Base-by-base conservation (phyloP, 2,797 vertebrate genomes). In the Acanthiza pusilla region DNA sequence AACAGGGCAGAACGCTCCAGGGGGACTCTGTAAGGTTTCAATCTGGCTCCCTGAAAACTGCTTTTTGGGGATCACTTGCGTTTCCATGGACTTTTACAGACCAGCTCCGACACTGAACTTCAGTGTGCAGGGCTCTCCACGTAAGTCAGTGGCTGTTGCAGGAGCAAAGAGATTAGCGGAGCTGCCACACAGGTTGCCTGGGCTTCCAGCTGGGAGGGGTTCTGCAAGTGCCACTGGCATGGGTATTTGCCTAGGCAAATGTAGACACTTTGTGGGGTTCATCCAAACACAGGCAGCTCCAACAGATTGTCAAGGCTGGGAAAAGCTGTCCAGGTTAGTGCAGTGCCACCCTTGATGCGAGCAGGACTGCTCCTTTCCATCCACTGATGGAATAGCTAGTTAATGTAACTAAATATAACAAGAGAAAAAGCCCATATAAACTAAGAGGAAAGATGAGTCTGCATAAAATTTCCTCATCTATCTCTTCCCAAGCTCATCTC, bases 1-100 rank as follows among this genome's bases (percentile, higher is more conserved):
- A 62, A 5, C 0, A 7, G 12, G 40, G 25, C 29, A 55, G 11
- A 8, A 29, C 0, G 2, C n/a, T 40, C 48, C 7, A 8, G 30
- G 30, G 3, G 58, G 5, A 43, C 27, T 20, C 32, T 12, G 11
- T 3, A 51, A 66, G n/a, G 12, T 14, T 63, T 71, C 53, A 40
- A 11, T 18, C 20, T 62, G 53, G 9, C 21, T 79, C 42, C 58
- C 54, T 13, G 20, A 2, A 63, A 73, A 29, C 27, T 30, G 9
- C 9, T 78, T 54, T 29, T 40, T 47, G 23, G 45, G 26, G 11
- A 15, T 88, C 34, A 47, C 16, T 6, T 1, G 2, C 25, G 43
- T 58, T 87, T 85, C 62, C 53, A 15, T 2, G 20, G 60, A 27
- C 5, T 47, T 43, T 63, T 27, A 16, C 5, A 32, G 13, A 65